Evolutionary conservation across 2,797 vertebrate genomes (phyloP), one percentile per base, ranked within the genome.

Genomic region (Microctenopoma steveboyesi): DNA sequence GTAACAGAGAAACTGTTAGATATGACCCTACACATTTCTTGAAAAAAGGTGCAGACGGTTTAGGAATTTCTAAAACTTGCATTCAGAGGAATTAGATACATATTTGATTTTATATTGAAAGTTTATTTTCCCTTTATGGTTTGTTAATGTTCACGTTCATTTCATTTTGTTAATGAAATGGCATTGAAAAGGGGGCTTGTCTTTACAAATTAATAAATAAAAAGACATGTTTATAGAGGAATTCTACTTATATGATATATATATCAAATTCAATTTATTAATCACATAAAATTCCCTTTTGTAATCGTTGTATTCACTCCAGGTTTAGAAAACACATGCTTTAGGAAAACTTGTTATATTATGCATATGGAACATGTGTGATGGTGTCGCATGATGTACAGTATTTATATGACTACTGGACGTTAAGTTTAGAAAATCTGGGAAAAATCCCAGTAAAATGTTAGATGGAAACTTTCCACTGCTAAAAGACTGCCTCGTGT

Each of bases 1-100:
- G 53, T 58, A 16, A 45, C 68, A 39, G 57, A 67, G 73, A 64
- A 80, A 68, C 48, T 55, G 47, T n/a, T 62, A 54, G 52, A 55
- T 59, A 28, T 8, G 47, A 62, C 65, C 69, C 64, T 16, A 62
- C 62, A 37, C 28, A 56, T 51, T 6, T 54, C n/a, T 69, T 27
- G 52, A 4, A 22, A 48, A 37, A 5, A 54, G 30, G 37, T 13
- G 4, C 46, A 63, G 40, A 39, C 37, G 2, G 37, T 39, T 39
- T 39, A 11, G 8, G 37, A 39, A 39, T 39, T 39, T 39, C 37
- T 39, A 10, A 4, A 11, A 39, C 10, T 39, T 39, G 37, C 11
- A 11, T 39, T 11, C 37, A 39, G 37, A 39, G 10, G 11, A 39
- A 39, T 39, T 39, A 10, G 11, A 39, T 39, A 39, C 11, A 2